Evolutionary conservation across 1,140 invertebrate genomes (phyloP).

Genomic region (Rhyacophila brunnea): DNA sequence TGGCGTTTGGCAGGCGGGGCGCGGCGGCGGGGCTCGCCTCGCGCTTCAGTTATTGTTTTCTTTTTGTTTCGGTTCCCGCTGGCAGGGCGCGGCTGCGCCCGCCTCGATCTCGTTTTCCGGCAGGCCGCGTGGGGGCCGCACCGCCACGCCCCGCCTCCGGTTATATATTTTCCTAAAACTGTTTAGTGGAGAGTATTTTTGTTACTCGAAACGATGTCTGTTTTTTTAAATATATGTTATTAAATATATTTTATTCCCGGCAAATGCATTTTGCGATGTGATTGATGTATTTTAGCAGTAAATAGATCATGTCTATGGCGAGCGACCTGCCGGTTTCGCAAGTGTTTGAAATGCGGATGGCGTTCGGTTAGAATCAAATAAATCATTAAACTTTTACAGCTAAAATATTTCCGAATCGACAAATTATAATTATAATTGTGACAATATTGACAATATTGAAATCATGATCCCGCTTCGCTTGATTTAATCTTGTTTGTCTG

Average conservation of each 20-base stretch:
- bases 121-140: conserved; percentile 40
- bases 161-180: conserved; percentile 32
- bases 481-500: conserved; percentile 43
- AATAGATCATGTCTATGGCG: conserved; percentile 59
- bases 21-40: background rate
- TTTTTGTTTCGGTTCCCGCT: background rate
- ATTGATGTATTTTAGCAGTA: conserved; percentile 79
- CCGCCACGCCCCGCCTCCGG: conserved; percentile 44
- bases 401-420: conserved; percentile 57
- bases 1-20: background rate
- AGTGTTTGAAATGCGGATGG: conserved; percentile 44
- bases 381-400: conserved; percentile 56
- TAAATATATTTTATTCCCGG: conserved; percentile 76
- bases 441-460: conserved; percentile 58
- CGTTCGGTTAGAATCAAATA: conserved; percentile 36
- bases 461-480: conserved; percentile 54
- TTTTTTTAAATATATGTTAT: conserved; percentile 69
- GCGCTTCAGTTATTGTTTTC: no score
- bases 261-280: conserved; percentile 76
- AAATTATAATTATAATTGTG: conserved; percentile 48
- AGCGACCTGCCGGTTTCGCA: conserved; percentile 49
- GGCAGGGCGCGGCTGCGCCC: conserved; percentile 46
- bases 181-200: conserved; percentile 29
- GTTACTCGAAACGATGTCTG: conserved; percentile 50
- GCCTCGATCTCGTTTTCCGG: conserved; percentile 40